phyloP scores from a whole-genome alignment of 1,140 invertebrate species.

The Ceratina australensis region DNA sequence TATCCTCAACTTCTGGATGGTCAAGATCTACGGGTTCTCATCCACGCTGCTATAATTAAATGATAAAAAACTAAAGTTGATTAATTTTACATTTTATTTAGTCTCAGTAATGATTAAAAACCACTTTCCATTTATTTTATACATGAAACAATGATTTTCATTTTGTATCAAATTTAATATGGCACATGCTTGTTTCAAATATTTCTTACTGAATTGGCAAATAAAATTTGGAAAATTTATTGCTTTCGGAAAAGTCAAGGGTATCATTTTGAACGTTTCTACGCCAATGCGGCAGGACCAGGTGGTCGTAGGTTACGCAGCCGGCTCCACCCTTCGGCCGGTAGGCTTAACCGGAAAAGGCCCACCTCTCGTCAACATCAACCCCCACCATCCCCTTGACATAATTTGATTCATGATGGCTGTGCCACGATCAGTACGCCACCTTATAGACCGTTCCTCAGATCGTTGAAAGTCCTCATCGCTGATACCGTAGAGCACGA shows the following conservation, averaged over 20 bases:
- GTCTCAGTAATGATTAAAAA: too few species aligned
- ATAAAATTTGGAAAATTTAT: not conserved
- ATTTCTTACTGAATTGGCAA: too few species aligned
- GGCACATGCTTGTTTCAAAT: too few species aligned
- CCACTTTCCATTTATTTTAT: too few species aligned
- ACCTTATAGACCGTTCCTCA: slow-evolving; percentile 41
- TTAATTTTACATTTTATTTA: too few species aligned
- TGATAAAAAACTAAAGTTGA: too few species aligned
- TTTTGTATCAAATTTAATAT: too few species aligned
- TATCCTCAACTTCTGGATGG: too few species aligned
- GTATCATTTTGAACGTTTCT: slow-evolving; percentile 10
- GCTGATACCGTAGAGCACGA: slow-evolving; percentile 25
- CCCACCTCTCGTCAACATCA: slow-evolving; percentile 62
- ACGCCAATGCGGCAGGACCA: slow-evolving; percentile 62
- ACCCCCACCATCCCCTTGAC: slow-evolving; percentile 54
- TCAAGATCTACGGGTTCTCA: too few species aligned
- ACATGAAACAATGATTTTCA: too few species aligned
- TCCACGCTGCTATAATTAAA: too few species aligned
- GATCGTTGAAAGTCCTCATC: not conserved
- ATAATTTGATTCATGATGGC: slow-evolving; percentile 72
- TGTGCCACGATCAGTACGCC: slow-evolving; percentile 53
- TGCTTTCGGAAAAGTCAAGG: not conserved
- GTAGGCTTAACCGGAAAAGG: slow-evolving; percentile 63
- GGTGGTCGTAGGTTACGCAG: slow-evolving; percentile 50
- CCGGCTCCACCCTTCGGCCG: slow-evolving; percentile 67